phyloP scores from a whole-genome alignment of 1,140 invertebrate species.

The Zaprionus lachaisei region DNA sequence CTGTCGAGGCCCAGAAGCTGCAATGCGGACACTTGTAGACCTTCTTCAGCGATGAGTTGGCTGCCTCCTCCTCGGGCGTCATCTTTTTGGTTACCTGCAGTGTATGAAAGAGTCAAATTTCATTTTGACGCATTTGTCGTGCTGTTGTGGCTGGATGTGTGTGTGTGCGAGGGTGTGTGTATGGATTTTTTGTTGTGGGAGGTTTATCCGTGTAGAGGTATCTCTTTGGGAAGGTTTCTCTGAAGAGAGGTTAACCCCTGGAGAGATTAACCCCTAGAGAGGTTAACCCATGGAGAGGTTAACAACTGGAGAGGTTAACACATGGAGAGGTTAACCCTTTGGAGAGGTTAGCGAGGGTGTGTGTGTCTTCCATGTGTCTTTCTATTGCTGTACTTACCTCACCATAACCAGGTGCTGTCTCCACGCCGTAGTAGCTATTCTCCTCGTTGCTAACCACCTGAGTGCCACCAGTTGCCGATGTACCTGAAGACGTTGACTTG shows the following conservation, averaged over 20 bases:
- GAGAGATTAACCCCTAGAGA: too few relatives aligned
- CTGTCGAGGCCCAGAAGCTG: slow-evolving; percentile 94
- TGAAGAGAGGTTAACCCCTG: too few relatives aligned
- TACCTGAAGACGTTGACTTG: slow-evolving; percentile 23
- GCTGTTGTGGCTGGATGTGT: slow-evolving; percentile 26
- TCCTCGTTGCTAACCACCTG: slow-evolving; percentile 71
- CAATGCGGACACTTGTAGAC: slow-evolving; percentile 96
- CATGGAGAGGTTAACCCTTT: too few relatives aligned
- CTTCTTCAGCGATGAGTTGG: slow-evolving; percentile 86
- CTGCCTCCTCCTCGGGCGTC: slow-evolving; percentile 83
- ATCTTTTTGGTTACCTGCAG: slow-evolving; percentile 85
- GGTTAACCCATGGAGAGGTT: too few relatives aligned
- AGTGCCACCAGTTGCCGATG: slow-evolving; percentile 10
- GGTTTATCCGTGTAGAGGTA: too few relatives aligned
- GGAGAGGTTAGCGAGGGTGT: background rate
- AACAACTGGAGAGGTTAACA: too few relatives aligned
- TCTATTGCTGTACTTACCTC: slow-evolving; percentile 81
- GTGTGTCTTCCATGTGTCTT: background rate
- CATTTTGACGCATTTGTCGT: slow-evolving; percentile 82
- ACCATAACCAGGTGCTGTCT: slow-evolving; percentile 86
- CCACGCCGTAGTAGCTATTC: slow-evolving; percentile 85
- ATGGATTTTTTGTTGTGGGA: too few relatives aligned
- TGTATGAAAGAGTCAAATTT: slow-evolving; percentile 84
- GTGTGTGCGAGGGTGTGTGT: background rate
- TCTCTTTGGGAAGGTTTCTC: too few relatives aligned